Base-by-base conservation (phyloP, 2,113 vertebrate species). In the Oryzias curvinotus region DNA sequence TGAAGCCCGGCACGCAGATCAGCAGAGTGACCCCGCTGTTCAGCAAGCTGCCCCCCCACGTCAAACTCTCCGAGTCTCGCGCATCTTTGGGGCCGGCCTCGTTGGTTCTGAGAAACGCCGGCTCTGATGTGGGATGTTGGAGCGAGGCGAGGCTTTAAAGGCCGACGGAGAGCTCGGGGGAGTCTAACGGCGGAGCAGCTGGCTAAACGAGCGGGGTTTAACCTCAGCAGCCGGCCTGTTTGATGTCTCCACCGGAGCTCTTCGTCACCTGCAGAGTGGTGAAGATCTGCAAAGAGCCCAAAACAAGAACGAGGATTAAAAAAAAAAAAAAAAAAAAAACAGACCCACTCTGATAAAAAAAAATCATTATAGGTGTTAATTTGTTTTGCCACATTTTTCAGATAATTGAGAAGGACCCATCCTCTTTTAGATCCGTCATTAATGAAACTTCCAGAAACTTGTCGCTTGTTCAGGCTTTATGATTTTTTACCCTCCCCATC, bases 201-300 rank as follows among this genome's bases (percentile, higher is more conserved):
- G 12, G 72, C 89, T 91, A 87, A 92, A 91, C 90, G 14, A 93
- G 96, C 96, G 93, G 94, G 92, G 90, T 77, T 94, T 98, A 98
- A 93, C 95, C 96, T 99, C 97, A 99, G 96, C 97, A 98, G 59
- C 96, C 96, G 0, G 89, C 61, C 78, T 93, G 90, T 2, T 71
- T 70, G 91, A 97, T 91, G 88, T 93, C 92, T 48, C 90, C 91
- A 18, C 97, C 96, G 0, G 95, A 98, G 0, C 93, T 73, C 85
- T 97, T 99, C 5, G 94, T 95, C 66, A 96, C 91, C 1, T 93
- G 90, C 96, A 99, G 49, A 0, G 93, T 96, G 48, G 96, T 98
- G 79, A 98, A 97, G 30, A 95, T 76, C 97, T 99, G 79, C 3
- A 81, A 78, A 52, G 83, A 8, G 42, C 14, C 2, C 25, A 7